These are phyloP conservation scores for Aromia moschata DNA, from an alignment of 2,888 invertebrate species.

Conservation along the genomic window DNA sequence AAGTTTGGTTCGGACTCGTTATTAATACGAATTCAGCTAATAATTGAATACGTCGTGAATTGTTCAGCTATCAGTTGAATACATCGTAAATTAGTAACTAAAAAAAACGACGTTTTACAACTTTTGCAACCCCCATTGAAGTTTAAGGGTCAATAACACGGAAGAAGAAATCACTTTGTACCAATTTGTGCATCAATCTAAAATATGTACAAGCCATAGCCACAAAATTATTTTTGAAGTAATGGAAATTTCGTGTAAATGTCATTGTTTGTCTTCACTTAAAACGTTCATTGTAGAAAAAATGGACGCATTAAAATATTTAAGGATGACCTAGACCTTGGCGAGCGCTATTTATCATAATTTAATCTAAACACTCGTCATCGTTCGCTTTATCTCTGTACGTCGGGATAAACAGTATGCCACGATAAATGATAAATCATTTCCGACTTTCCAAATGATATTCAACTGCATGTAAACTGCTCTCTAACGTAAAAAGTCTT, in stretches of 20 bases:
- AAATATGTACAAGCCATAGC: no score
- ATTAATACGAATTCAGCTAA: no score
- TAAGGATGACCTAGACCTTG: neutral
- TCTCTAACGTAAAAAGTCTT: neutral
- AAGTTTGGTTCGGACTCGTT: no score
- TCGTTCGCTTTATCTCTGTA: neutral
- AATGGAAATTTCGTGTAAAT: neutral
- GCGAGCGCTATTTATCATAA: neutral
- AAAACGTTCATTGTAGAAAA: neutral
- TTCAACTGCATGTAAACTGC: neutral
- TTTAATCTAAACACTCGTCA: neutral
- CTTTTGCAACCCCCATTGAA: no score
- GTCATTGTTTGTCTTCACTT: neutral
- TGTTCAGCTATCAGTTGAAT: no score
- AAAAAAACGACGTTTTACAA: no score
- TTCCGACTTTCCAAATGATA: neutral
- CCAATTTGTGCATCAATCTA: no score
- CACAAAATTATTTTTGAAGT: no score
- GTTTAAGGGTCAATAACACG: no score
- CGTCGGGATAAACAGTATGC: neutral
- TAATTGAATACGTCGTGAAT: no score
- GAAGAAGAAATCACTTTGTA: no score
- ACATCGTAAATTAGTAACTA: no score
- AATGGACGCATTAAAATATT: neutral
- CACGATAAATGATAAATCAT: constrained; percentile 1